Evolutionary conservation across 2,113 vertebrate genomes (phyloP).

Genomic region (Vireo altiloquus): DNA sequence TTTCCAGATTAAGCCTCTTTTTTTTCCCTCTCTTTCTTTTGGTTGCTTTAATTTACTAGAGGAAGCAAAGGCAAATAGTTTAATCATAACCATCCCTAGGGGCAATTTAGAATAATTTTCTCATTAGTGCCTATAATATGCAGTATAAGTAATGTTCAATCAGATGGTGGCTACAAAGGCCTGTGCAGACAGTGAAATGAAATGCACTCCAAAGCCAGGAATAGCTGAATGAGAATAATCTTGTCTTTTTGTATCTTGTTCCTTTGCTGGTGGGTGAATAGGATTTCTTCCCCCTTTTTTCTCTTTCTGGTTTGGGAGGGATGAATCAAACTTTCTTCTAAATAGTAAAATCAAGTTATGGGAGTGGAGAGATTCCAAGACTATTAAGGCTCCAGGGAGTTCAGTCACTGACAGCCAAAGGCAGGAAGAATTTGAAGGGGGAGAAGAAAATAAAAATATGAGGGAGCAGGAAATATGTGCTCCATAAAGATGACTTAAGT

Average conservation of each 20-base stretch:
- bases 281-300: neutral
- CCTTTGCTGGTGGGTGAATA: neutral
- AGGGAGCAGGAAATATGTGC: neutral
- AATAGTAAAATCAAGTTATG: slow-evolving; percentile 30
- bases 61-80: slow-evolving; percentile 78
- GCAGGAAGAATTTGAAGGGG: slow-evolving; percentile 15
- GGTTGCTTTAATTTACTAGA: slow-evolving; percentile 70
- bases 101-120: slow-evolving; percentile 79
- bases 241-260: neutral
- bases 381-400: neutral
- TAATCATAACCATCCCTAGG: slow-evolving; percentile 77
- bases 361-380: slow-evolving; percentile 6
- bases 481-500: slow-evolving; percentile 17
- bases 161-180: slow-evolving; percentile 58
- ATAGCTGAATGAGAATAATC: slow-evolving; percentile 14
- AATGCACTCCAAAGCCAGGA: slow-evolving; percentile 1
- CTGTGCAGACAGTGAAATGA: slow-evolving; percentile 24
- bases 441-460: neutral
- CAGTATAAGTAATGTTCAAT: slow-evolving; percentile 67
- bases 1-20: neutral
- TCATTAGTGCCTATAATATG: slow-evolving; percentile 71
- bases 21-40: neutral
- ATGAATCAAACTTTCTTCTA: neutral
- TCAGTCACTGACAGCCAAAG: slow-evolving; percentile 1
- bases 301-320: neutral